Evolutionary conservation across 2,888 invertebrate species (phyloP).

Genomic region (Perithous albicinctus): DNA sequence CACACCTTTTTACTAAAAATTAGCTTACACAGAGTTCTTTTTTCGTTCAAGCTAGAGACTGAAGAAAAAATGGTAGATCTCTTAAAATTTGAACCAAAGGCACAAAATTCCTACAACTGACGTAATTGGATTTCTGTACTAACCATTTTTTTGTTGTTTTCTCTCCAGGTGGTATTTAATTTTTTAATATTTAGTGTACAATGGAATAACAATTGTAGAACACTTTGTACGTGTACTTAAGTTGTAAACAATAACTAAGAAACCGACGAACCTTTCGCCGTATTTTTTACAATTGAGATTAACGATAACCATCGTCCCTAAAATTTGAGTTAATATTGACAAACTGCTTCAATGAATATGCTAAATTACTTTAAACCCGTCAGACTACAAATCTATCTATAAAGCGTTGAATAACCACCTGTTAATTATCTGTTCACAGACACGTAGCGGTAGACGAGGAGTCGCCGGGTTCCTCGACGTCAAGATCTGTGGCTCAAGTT

Average conservation of each 20-base stretch:
- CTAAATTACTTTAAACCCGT: neutral
- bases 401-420: neutral
- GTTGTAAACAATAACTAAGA: neutral
- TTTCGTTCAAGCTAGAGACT: too few species aligned
- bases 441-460: constrained; percentile 85
- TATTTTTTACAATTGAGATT: neutral
- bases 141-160: too few species aligned
- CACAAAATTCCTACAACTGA: too few species aligned
- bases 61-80: too few species aligned
- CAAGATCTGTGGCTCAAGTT: constrained; percentile 62
- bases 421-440: constrained; percentile 77
- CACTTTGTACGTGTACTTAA: too few species aligned
- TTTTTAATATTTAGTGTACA: too few species aligned
- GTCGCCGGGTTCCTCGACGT: constrained; percentile 77
- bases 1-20: too few species aligned
- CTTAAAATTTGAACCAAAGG: too few species aligned
- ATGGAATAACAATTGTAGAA: too few species aligned
- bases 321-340: neutral
- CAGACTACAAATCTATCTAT: neutral
- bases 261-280: neutral
- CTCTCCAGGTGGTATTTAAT: too few species aligned
- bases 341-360: neutral
- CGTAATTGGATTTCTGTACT: too few species aligned
- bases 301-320: neutral
- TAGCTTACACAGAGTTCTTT: too few species aligned